Conservation (phyloP, 2,113 vertebrate genomes). For the Kobus ellipsiprymnus region DNA sequence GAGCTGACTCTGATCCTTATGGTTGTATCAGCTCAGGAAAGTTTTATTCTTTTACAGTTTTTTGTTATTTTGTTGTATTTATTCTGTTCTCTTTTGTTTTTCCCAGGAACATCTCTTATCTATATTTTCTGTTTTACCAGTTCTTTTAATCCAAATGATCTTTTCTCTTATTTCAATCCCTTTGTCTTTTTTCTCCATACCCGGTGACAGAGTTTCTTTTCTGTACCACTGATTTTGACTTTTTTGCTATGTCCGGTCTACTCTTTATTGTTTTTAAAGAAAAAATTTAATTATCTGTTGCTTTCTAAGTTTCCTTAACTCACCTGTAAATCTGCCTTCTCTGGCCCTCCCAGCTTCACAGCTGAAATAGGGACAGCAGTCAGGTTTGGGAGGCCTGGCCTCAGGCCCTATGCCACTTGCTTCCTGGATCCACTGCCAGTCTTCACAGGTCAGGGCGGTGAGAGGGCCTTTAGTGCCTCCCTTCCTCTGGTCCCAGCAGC, state of each 20-base stretch:
- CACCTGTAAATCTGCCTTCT: neutral
- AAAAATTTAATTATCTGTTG: neutral
- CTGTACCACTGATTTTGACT: neutral
- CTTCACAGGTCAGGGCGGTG: neutral
- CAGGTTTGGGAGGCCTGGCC: neutral
- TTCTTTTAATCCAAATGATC: neutral
- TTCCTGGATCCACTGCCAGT: neutral
- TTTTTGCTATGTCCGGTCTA: neutral
- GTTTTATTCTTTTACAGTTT: conserved; percentile 14
- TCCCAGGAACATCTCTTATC: neutral
- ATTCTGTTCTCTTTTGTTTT: neutral
- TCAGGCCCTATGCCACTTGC: neutral
- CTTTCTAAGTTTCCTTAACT: neutral
- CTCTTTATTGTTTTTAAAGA: neutral
- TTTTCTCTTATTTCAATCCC: neutral
- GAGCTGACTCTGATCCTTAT: neutral
- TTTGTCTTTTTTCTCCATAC: neutral
- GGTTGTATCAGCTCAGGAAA: neutral
- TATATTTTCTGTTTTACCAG: neutral
- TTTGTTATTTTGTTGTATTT: neutral
- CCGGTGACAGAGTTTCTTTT: neutral
- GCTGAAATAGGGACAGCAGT: neutral
- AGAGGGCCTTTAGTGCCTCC: neutral
- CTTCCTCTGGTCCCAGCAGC: neutral
- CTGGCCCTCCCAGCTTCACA: neutral